Evolutionary conservation across 2,888 invertebrate species (phyloP), one percentile per base, ranked within the genome.

Genomic region (Dromius quadrimaculatus): DNA sequence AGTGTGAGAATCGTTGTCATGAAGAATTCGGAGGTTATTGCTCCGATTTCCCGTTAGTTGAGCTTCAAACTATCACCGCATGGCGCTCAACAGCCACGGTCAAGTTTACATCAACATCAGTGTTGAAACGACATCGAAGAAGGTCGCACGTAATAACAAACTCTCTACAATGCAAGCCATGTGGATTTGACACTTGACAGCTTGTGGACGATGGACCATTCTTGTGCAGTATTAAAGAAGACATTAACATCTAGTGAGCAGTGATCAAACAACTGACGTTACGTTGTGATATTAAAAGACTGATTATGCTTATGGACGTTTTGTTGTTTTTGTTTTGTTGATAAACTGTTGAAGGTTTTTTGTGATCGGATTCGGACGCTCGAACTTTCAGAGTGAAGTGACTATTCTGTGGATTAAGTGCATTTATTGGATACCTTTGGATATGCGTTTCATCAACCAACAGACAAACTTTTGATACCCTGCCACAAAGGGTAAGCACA

Each of bases 91-190:
- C 45, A 59, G 59, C 79, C 81, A 82, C 80, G 82, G 82, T 82
- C 82, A 82, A 82, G 82, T 82, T 82, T 82, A 82, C 77, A 77
- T 76, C 77, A 68, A 79, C 79, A 78, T 80, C 79, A 81, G 81
- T 81, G 80, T 79, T 78, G 77, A 79, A 78, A 80, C 80, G 80
- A 79, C 79, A 77, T 76, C 74, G 77, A 75, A 77, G 76, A 76
- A 74, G 75, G 75, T 76, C 76, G 76, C 77, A 76, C 77, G 76
- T 73, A 71, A 72, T 15, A 23, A 13, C n/a, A 32, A 20, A 28
- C 41, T 23, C 19, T 32, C 59, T 23, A 68, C 32, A 22, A n/a
- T 19, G 38, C 54, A 13, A 8, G 32, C 57, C 68, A 68, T 68
- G 68, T 68, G 68, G 68, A 43, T 68, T 59, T 68, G 68, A 68